These are phyloP conservation scores for Ceriagrion tenellum DNA, from an alignment of 2,888 invertebrate species.

Conservation along the genomic window DNA sequence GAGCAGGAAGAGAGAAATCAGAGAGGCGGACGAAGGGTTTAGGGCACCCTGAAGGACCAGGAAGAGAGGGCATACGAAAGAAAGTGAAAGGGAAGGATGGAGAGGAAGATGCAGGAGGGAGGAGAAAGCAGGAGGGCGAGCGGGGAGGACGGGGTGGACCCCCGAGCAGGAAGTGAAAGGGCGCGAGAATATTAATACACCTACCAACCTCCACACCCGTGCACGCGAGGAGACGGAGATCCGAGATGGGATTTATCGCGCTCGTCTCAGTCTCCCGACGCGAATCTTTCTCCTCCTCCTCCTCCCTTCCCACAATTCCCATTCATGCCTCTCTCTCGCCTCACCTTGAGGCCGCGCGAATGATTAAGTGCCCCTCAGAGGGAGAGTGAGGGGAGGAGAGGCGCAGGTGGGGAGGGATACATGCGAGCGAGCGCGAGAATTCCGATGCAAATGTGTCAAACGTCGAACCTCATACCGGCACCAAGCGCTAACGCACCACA, in stretches of 20 bases:
- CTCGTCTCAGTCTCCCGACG: not conserved
- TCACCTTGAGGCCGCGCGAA: slow-evolving; percentile 2
- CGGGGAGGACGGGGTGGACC: not conserved
- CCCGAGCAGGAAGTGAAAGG: slow-evolving; percentile 11
- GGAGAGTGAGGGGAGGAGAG: not conserved
- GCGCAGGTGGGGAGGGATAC: not conserved
- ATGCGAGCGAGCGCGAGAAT: not conserved
- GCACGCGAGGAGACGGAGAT: not conserved
- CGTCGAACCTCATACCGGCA: not conserved
- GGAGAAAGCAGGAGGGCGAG: not conserved
- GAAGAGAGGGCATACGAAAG: not conserved
- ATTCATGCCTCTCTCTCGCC: not conserved
- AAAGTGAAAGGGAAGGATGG: too few species aligned
- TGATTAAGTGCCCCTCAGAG: not conserved
- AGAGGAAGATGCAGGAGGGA: not conserved
- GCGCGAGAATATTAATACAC: slow-evolving; percentile 28
- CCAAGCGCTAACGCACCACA: too few species aligned
- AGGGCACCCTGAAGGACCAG: too few species aligned
- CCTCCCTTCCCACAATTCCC: not conserved
- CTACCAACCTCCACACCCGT: not conserved
- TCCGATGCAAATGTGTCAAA: slow-evolving; percentile 27
- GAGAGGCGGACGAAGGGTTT: too few species aligned
- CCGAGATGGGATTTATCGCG: not conserved
- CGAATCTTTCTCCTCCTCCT: not conserved
- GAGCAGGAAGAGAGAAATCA: not conserved